phyloP scores from a whole-genome alignment of 1,140 invertebrate genomes.

The Laupala kohalensis region DNA sequence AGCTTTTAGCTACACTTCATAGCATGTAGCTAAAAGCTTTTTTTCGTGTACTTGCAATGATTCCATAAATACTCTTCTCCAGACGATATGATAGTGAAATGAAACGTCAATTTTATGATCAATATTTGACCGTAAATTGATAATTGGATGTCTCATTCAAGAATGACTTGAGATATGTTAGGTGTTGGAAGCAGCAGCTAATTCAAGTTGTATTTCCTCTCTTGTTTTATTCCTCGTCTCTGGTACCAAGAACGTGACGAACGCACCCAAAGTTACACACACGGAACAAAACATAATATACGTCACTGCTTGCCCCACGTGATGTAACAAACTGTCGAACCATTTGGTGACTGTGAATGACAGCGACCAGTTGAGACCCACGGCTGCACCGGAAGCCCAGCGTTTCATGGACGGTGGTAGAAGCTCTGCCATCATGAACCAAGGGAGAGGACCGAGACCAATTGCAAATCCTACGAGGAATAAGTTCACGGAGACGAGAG shows the following conservation, averaged over 20 bases:
- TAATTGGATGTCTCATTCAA: no score
- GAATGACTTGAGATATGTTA: no score
- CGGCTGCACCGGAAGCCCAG: constrained; percentile 31
- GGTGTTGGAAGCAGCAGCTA: no score
- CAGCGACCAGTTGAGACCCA: constrained; percentile 36
- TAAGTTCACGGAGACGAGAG: constrained; percentile 31
- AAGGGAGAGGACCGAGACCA: constrained; percentile 34
- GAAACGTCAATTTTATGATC: no score
- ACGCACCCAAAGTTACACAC: constrained; percentile 33
- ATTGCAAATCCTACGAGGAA: constrained; percentile 31
- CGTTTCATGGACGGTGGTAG: constrained; percentile 36
- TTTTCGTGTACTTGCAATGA: no score
- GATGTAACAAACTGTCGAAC: constrained; percentile 29
- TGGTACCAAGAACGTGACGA: constrained; percentile 37
- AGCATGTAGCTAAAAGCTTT: no score
- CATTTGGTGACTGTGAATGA: constrained; percentile 41
- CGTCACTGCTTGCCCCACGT: constrained; percentile 33
- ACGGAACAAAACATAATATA: constrained; percentile 39
- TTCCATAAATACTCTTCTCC: no score
- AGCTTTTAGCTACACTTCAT: no score
- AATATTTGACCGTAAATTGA: no score
- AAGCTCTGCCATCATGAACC: constrained; percentile 30
- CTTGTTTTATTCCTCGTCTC: constrained; percentile 43
- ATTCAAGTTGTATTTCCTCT: constrained; percentile 34
- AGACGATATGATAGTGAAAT: no score